These are phyloP conservation scores for Scaptomyza parva DNA, from an alignment of 2,888 invertebrate genomes.

Conservation along the genomic window DNA sequence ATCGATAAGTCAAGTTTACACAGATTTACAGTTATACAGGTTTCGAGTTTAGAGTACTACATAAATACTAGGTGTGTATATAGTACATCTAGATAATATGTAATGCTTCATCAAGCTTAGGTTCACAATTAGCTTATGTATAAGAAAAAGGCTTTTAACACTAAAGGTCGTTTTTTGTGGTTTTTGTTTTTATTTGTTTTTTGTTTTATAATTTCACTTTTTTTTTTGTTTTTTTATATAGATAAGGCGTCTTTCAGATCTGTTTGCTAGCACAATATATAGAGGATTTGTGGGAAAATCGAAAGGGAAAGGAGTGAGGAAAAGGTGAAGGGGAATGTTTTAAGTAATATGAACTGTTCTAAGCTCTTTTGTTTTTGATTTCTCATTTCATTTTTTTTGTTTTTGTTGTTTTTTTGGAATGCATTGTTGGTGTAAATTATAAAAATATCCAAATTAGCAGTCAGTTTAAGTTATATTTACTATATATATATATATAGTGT, in stretches of 20 bases:
- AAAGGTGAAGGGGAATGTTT: neutral
- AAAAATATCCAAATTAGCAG: constrained; percentile 12
- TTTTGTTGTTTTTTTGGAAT: constrained; percentile 35
- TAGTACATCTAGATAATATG: constrained; percentile 35
- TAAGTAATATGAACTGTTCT: neutral
- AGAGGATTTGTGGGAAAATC: neutral
- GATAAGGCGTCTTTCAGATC: constrained; percentile 60
- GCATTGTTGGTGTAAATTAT: constrained; percentile 12
- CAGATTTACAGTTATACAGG: constrained; percentile 29
- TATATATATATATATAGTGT: neutral
- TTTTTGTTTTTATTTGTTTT: too few species aligned
- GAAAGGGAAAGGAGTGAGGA: neutral
- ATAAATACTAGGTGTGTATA: constrained; percentile 16
- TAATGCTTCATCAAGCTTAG: constrained; percentile 22
- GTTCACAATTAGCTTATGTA: constrained; percentile 51
- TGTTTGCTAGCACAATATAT: constrained; percentile 34
- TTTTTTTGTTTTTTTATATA: constrained; percentile 15
- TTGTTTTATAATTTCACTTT: too few species aligned
- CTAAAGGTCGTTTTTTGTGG: constrained; percentile 16
- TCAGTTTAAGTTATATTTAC: constrained; percentile 8
- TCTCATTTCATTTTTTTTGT: too few species aligned
- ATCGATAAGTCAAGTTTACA: constrained; percentile 19
- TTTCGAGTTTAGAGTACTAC: constrained; percentile 39
- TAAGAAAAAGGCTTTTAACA: constrained; percentile 44
- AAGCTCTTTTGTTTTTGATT: constrained; percentile 13